Evolutionary conservation across 2,888 invertebrate genomes (phyloP).

Genomic region (Troilus luridus): DNA sequence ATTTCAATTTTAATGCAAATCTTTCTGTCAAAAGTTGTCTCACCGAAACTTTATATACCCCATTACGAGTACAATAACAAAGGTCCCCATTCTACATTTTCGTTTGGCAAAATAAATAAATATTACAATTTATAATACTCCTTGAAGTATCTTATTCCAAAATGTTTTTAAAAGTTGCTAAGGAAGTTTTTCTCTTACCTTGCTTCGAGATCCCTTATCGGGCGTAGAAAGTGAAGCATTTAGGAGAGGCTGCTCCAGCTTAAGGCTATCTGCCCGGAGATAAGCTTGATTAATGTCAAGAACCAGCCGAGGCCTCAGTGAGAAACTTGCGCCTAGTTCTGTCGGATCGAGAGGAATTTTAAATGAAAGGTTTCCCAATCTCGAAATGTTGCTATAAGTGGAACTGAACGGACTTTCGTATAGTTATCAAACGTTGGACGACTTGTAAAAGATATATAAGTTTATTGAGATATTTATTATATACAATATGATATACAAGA

Average conservation of each 20-base stretch:
- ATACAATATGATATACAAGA: too few species aligned
- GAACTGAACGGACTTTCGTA: too few species aligned
- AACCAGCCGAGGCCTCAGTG: background rate
- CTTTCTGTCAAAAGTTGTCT: too few species aligned
- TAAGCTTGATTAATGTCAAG: conserved; percentile 40
- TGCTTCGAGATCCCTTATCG: background rate
- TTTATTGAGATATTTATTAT: too few species aligned
- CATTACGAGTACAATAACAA: too few species aligned
- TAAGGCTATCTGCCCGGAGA: background rate
- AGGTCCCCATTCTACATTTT: background rate
- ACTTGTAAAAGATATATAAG: too few species aligned
- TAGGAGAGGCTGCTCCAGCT: background rate
- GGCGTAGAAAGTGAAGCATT: conserved; percentile 31
- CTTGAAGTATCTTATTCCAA: background rate
- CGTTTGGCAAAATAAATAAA: background rate
- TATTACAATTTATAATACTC: background rate
- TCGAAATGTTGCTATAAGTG: background rate
- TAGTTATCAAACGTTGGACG: too few species aligned
- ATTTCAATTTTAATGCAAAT: too few species aligned
- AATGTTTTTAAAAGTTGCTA: background rate
- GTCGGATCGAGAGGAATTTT: background rate
- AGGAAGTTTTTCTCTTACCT: background rate
- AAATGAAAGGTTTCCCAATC: background rate
- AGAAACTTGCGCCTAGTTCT: conserved; percentile 14
- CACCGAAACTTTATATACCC: too few species aligned